Percentiles rank a stretch among this genome's conserved stretches.
Evolutionary conservation across 1,140 invertebrate genomes (phyloP).

Genomic region (Hyles euphorbiae): DNA sequence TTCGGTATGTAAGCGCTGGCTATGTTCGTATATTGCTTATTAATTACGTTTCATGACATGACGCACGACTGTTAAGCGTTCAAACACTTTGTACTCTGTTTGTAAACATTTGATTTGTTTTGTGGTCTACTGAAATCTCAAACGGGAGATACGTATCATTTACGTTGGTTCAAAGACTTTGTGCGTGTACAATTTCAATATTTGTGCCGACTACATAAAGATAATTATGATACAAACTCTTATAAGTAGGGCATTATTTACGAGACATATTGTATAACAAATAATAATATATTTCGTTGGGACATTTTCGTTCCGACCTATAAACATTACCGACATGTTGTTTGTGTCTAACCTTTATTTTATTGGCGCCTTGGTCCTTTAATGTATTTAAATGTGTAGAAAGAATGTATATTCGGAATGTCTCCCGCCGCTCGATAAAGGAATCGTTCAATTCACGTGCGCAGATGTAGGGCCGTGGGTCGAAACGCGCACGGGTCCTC

Average conservation of each 20-base stretch:
- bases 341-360: too few relatives aligned
- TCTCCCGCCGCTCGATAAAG: slow-evolving; percentile 10
- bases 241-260: too few relatives aligned
- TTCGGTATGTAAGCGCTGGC: too few relatives aligned
- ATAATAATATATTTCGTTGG: too few relatives aligned
- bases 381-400: slow-evolving; percentile 15
- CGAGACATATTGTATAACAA: too few relatives aligned
- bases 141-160: slow-evolving; percentile 2
- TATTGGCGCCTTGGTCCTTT: neutral
- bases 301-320: too few relatives aligned
- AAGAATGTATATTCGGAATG: slow-evolving; percentile 18
- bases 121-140: neutral
- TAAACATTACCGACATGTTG: too few relatives aligned
- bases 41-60: too few relatives aligned
- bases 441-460: slow-evolving; percentile 29
- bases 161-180: slow-evolving; percentile 1
- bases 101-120: slow-evolving; percentile 3
- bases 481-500: slow-evolving; percentile 19
- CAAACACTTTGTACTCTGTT: neutral
- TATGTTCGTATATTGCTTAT: too few relatives aligned
- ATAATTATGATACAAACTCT: too few relatives aligned
- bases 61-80: too few relatives aligned
- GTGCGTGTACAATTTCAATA: slow-evolving; percentile 4
- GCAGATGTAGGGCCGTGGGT: slow-evolving; percentile 22
- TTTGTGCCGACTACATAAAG: neutral